phyloP scores from a whole-genome alignment of 2,113 vertebrate genomes.

The Phyllopteryx taeniolatus region DNA sequence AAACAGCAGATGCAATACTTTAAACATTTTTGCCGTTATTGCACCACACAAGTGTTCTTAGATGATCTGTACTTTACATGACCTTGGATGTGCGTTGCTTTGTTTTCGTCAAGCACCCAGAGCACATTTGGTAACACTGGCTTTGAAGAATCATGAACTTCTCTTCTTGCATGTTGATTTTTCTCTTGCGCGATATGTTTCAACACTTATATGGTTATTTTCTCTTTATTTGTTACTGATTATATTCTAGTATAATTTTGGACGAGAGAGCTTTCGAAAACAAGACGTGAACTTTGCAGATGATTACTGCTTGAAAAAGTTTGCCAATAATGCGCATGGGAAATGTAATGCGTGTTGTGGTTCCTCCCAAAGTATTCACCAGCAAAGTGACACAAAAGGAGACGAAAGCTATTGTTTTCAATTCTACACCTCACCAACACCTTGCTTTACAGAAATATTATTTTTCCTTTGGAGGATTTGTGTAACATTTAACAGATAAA shows the following conservation, averaged over 20 bases:
- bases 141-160: constrained; percentile 11
- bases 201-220: constrained; percentile 38
- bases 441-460: constrained; percentile 34
- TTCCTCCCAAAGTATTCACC: constrained; percentile 72
- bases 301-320: constrained; percentile 62
- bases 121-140: constrained; percentile 38
- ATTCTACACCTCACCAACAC: constrained; percentile 42
- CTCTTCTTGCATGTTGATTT: constrained; percentile 30
- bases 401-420: constrained; percentile 49
- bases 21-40: constrained; percentile 62
- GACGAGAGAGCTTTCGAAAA: constrained; percentile 40
- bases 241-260: constrained; percentile 45
- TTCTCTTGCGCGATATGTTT: constrained; percentile 37
- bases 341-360: constrained; percentile 67
- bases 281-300: constrained; percentile 65
- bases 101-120: constrained; percentile 35
- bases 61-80: constrained; percentile 61
- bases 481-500: constrained; percentile 65
- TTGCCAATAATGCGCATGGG: constrained; percentile 67
- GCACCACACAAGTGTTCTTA: constrained; percentile 75
- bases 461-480: constrained; percentile 32
- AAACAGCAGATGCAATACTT: constrained; percentile 73
- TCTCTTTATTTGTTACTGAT: constrained; percentile 25
- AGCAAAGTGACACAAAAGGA: constrained; percentile 73
- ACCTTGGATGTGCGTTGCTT: constrained; percentile 54